Base-by-base conservation (phyloP, 2,888 invertebrate genomes). In the Phorcus lineatus region DNA sequence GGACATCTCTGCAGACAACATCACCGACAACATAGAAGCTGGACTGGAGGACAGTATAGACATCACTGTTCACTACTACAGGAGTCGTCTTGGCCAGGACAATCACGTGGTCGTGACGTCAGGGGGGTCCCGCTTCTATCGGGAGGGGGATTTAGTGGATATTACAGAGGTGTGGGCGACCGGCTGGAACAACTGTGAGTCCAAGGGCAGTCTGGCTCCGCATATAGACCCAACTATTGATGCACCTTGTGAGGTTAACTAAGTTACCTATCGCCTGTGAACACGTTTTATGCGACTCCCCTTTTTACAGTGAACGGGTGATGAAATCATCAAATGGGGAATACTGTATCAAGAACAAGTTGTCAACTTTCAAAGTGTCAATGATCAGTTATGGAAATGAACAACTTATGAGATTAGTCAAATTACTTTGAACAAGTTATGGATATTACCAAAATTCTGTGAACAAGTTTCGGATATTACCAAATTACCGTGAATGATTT, bases 131-230 rank as follows among this genome's bases (percentile, higher is more conserved):
- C 24, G 67, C n/a, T 80, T 80, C 66, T 80, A 80, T 24, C 19
- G 22, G 55, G 75, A 70, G 1, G 75, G 47, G 0, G 83, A 86
- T 36, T 77, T 90, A 17, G 82, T 80, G 9, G 86, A 89, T 53
- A 88, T 89, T 2, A 81, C 78, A 0, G 82, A 85, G 9, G 89
- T 87, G 0, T 90, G 90, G 90, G 82, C 81, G 70, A 89, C 89
- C 2, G 90, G 90, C 2, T 90, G 87, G 82, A 82, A 83, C 13
- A 80, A 82, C 53, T 90, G 90, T 83, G 82, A 86, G 47, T 87
- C 88, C 70, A 86, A 84, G 3, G 90, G 90, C 1, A 87, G 85
- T 74, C 74, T 87, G 53, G 86, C 87, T 0, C 90, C 90, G 11
- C 86, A 87, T 62, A 31, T 47, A 6, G 85, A 85, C 62, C 36